These are phyloP conservation scores for Apis dorsata DNA, from an alignment of 1,140 invertebrate species.

Conservation along the genomic window DNA sequence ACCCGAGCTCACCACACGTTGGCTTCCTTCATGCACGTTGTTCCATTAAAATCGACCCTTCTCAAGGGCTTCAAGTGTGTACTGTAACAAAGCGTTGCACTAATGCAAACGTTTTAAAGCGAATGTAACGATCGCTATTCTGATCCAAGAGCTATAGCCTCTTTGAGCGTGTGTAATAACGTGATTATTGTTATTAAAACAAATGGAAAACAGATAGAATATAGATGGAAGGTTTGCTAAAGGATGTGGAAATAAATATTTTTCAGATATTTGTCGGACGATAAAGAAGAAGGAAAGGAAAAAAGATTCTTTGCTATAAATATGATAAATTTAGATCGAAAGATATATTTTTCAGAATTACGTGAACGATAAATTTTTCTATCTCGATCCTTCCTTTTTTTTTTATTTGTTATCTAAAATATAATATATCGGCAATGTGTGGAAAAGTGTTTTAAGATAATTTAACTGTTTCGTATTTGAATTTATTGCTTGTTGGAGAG, in stretches of 20 bases:
- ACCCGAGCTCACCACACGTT: neutral
- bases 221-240: too few species aligned
- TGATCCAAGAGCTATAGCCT: neutral
- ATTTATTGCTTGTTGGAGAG: neutral
- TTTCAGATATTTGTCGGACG: too few species aligned
- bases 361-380: too few species aligned
- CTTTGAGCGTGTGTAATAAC: neutral
- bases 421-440: too few species aligned
- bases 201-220: neutral
- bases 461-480: neutral
- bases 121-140: neutral
- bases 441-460: neutral
- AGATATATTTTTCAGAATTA: too few species aligned
- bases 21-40: neutral
- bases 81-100: neutral
- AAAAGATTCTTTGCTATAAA: too few species aligned
- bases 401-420: too few species aligned
- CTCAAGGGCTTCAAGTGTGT: neutral
- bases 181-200: neutral
- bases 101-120: slow-evolving; percentile 20
- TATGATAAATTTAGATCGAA: too few species aligned
- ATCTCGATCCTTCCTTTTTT: too few species aligned
- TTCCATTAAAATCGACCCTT: slow-evolving; percentile 28
- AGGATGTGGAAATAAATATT: too few species aligned
- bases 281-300: too few species aligned